These are phyloP conservation scores for Drosophila recens DNA, from an alignment of 2,888 invertebrate species.

Conservation along the genomic window DNA sequence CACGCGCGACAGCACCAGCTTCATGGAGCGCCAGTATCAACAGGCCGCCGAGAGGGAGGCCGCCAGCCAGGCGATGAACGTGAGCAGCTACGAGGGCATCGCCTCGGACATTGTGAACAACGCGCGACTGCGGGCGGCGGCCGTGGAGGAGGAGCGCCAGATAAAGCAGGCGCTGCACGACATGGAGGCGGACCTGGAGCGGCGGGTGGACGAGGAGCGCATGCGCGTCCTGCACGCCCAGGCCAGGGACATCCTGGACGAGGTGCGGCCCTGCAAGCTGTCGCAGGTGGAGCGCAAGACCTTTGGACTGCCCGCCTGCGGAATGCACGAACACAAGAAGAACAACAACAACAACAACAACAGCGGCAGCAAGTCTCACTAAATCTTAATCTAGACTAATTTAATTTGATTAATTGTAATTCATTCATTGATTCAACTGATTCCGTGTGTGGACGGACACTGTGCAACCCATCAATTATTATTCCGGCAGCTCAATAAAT, in stretches of 20 bases:
- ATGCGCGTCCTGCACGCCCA: slow-evolving; percentile 56
- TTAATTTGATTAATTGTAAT: not conserved
- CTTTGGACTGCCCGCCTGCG: slow-evolving; percentile 41
- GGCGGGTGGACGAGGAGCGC: slow-evolving; percentile 51
- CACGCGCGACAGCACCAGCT: slow-evolving; percentile 49
- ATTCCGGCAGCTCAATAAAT: slow-evolving; percentile 8
- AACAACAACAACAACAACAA: slow-evolving; percentile 6
- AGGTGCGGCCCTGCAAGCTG: slow-evolving; percentile 45
- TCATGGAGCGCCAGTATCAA: slow-evolving; percentile 64
- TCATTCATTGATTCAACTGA: slow-evolving; percentile 18
- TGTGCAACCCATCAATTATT: slow-evolving; percentile 18
- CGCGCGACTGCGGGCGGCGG: slow-evolving; percentile 16
- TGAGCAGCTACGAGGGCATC: slow-evolving; percentile 19
- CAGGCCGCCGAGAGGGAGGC: slow-evolving; percentile 9
- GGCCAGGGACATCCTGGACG: slow-evolving; percentile 41
- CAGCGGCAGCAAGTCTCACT: not conserved
- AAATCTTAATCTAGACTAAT: not conserved
- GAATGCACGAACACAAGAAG: not conserved
- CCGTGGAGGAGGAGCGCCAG: slow-evolving; percentile 43
- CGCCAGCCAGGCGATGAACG: slow-evolving; percentile 7
- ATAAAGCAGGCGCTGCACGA: slow-evolving; percentile 40
- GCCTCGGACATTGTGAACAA: slow-evolving; percentile 29
- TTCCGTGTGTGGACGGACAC: slow-evolving; percentile 15
- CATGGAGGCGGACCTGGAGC: slow-evolving; percentile 49
- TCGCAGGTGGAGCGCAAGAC: slow-evolving; percentile 35